These are phyloP conservation scores for Drosophila busckii DNA, from an alignment of 1,140 invertebrate genomes.

Conservation along the genomic window DNA sequence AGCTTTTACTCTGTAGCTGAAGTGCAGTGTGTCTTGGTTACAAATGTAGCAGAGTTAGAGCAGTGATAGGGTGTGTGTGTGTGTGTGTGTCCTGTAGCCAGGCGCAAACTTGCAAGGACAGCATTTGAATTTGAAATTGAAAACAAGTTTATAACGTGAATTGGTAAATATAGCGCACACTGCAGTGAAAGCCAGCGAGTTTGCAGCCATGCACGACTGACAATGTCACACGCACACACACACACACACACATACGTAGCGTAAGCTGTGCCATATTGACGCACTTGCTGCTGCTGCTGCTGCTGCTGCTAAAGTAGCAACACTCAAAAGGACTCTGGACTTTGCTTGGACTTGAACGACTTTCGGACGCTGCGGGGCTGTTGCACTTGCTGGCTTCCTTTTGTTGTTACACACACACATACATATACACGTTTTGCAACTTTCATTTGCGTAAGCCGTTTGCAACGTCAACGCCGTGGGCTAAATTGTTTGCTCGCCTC, in stretches of 20 bases:
- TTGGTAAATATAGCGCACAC: conserved; percentile 47
- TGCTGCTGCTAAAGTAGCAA: conserved; percentile 47
- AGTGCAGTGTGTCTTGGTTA: background rate
- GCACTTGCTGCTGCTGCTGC: conserved; percentile 46
- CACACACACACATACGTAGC: background rate
- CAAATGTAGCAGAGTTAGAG: too few relatives aligned
- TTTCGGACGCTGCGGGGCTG: conserved; percentile 23
- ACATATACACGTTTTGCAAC: conserved; percentile 10
- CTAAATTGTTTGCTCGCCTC: conserved; percentile 50
- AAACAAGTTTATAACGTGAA: conserved; percentile 64
- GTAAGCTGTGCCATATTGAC: conserved; percentile 37
- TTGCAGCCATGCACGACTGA: conserved; percentile 42
- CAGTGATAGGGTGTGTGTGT: too few relatives aligned
- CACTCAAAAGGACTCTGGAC: conserved; percentile 43
- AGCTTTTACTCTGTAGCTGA: conserved; percentile 16
- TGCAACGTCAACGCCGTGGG: conserved; percentile 42
- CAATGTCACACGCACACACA: conserved; percentile 35
- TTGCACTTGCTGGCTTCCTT: too few relatives aligned
- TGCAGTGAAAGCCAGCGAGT: background rate
- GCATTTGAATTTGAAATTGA: conserved; percentile 63
- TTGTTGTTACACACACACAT: conserved; percentile 21
- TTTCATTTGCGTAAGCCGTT: conserved; percentile 57
- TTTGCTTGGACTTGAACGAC: conserved; percentile 43
- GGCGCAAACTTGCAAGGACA: conserved; percentile 29
- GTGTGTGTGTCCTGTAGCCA: background rate